phyloP scores from a whole-genome alignment of 1,140 invertebrate genomes.

The Apis florea region DNA sequence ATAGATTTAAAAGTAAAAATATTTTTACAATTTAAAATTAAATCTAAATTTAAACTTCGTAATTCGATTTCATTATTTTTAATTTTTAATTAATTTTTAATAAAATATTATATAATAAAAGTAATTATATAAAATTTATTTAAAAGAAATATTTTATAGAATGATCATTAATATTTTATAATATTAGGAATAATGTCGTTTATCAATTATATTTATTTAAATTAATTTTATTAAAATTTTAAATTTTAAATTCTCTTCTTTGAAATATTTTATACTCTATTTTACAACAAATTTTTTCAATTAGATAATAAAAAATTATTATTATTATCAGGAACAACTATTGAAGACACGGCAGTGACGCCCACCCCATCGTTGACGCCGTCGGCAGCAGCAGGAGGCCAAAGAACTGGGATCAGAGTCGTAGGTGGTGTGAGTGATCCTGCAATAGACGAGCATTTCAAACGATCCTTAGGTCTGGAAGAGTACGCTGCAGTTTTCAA shows the following conservation, averaged over 20 bases:
- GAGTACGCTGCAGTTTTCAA: conserved; percentile 92
- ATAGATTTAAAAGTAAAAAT: background rate
- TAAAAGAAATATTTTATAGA: too few species aligned
- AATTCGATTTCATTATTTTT: background rate
- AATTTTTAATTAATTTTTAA: background rate
- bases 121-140: too few species aligned
- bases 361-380: conserved; percentile 74
- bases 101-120: too few species aligned
- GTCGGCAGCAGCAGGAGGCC: conserved; percentile 71
- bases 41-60: background rate
- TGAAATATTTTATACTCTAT: background rate
- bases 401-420: conserved; percentile 74
- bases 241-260: background rate
- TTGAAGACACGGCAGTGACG: conserved; percentile 75
- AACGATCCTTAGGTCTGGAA: conserved; percentile 91
- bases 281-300: background rate
- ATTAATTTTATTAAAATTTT: background rate
- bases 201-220: too few species aligned
- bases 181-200: too few species aligned
- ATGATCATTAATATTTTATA: too few species aligned
- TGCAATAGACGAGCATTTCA: conserved; percentile 97
- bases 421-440: conserved; percentile 85
- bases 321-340: conserved; percentile 72
- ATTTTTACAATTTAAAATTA: background rate
- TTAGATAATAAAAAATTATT: background rate